phyloP scores from a whole-genome alignment of 2,113 vertebrate genomes.

The Cynopterus brachyotis region DNA sequence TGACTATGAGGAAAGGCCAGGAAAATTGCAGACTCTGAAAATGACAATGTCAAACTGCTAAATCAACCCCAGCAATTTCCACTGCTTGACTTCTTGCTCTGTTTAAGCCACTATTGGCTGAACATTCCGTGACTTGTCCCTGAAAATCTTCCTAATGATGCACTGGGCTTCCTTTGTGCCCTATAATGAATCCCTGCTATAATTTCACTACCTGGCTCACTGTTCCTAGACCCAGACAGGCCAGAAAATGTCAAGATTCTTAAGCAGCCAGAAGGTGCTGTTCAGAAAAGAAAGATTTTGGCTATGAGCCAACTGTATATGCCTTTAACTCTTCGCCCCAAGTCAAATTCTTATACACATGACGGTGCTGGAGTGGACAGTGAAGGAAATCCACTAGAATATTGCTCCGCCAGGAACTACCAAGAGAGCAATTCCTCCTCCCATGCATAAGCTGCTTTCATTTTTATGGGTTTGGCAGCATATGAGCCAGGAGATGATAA shows the following conservation, averaged over 20 bases:
- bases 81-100: not conserved
- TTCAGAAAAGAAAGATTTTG: not conserved
- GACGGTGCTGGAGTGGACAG: not conserved
- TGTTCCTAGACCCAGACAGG: not conserved
- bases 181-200: not conserved
- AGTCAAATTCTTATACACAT: not conserved
- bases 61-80: not conserved
- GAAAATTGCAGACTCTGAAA: not conserved
- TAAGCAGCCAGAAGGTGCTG: not conserved
- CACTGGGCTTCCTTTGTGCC: not conserved
- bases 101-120: not conserved
- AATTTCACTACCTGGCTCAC: not conserved
- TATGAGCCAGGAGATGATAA: not conserved
- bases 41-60: not conserved
- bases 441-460: not conserved
- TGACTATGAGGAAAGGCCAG: not conserved
- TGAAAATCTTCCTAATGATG: not conserved
- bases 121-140: not conserved
- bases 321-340: not conserved
- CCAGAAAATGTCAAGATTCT: not conserved
- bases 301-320: not conserved
- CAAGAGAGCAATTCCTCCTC: not conserved
- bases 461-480: not conserved
- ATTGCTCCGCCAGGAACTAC: not conserved
- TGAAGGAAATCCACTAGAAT: not conserved